Evolutionary conservation across 2,797 vertebrate species (phyloP).

Genomic region (Pseudocheirus occidentalis): DNA sequence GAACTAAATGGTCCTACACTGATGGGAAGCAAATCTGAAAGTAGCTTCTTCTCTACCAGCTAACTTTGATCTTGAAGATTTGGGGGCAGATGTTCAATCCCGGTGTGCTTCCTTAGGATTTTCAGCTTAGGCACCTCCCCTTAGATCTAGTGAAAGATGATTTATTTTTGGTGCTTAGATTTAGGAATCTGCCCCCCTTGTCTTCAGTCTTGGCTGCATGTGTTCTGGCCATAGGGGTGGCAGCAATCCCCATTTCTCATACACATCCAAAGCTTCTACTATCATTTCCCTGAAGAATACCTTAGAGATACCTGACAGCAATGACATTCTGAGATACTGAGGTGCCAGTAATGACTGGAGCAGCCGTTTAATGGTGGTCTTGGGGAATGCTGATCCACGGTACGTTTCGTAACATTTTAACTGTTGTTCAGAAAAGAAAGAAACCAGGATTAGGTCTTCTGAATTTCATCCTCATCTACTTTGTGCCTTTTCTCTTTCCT

Average conservation of each 20-base stretch:
- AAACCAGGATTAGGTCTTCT: conserved; percentile 99
- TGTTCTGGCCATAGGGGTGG: conserved; percentile 97
- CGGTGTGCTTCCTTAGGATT: not conserved
- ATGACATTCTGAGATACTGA: conserved; percentile 99
- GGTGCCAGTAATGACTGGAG: conserved; percentile 98
- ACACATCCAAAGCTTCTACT: conserved; percentile 96
- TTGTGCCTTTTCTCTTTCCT: conserved; percentile 96
- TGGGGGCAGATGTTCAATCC: not conserved
- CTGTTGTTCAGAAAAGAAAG: conserved; percentile 98
- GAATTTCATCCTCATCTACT: conserved; percentile 99
- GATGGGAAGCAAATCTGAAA: conserved; percentile 34
- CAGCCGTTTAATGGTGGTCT: conserved; percentile 97
- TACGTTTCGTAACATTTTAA: conserved; percentile 99
- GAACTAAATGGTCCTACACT: not conserved
- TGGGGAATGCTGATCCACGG: conserved; percentile 95
- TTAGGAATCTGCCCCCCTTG: conserved; percentile 94
- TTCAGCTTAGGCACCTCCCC: not conserved
- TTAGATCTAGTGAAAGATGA: conserved; percentile 90
- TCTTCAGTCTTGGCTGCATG: conserved; percentile 94
- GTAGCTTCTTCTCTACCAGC: not conserved
- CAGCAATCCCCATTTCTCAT: conserved; percentile 97
- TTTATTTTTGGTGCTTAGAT: conserved; percentile 92
- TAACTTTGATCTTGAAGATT: not conserved
- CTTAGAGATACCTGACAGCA: conserved; percentile 96
- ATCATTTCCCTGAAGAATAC: conserved; percentile 93